These are phyloP conservation scores for Echiichthys vipera DNA, from an alignment of 2,797 vertebrate species.

Conservation along the genomic window DNA sequence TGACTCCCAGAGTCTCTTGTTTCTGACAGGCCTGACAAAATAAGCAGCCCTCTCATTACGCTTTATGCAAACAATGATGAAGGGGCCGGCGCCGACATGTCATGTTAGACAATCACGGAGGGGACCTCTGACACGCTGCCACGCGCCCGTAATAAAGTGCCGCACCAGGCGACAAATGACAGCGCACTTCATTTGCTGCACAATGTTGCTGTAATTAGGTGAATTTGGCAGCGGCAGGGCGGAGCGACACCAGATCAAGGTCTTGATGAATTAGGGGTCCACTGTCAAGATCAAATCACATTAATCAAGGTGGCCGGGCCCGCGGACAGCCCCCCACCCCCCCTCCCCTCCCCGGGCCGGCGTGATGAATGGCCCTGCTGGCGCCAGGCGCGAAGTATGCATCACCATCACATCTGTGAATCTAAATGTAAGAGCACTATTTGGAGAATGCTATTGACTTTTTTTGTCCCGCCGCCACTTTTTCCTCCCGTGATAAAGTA, in stretches of 20 bases:
- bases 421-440: conserved; percentile 84
- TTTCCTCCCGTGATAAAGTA: conserved; percentile 62
- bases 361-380: conserved; percentile 85
- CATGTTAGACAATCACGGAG: conserved; percentile 84
- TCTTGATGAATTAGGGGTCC: conserved; percentile 91
- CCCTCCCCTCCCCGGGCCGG: conserved; percentile 48
- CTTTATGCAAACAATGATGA: conserved; percentile 86
- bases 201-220: conserved; percentile 91
- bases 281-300: conserved; percentile 89
- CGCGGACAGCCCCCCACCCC: conserved; percentile 69
- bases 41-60: conserved; percentile 81
- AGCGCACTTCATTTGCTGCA: conserved; percentile 88
- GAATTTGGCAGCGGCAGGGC: conserved; percentile 86
- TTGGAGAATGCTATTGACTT: conserved; percentile 82
- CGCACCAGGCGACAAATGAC: conserved; percentile 83
- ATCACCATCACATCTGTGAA: conserved; percentile 86
- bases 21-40: conserved; percentile 81
- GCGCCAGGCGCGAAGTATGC: conserved; percentile 78
- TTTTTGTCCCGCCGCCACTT: conserved; percentile 59
- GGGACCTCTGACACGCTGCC: conserved; percentile 84
- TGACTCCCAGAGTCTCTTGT: background rate
- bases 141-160: conserved; percentile 82
- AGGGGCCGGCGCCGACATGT: conserved; percentile 76
- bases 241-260: conserved; percentile 86
- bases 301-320: conserved; percentile 89